These are phyloP conservation scores for Phacellophora camtschatica DNA, from an alignment of 30 jellyfish, hydroid and myxozoan species.

Conservation along the genomic window DNA sequence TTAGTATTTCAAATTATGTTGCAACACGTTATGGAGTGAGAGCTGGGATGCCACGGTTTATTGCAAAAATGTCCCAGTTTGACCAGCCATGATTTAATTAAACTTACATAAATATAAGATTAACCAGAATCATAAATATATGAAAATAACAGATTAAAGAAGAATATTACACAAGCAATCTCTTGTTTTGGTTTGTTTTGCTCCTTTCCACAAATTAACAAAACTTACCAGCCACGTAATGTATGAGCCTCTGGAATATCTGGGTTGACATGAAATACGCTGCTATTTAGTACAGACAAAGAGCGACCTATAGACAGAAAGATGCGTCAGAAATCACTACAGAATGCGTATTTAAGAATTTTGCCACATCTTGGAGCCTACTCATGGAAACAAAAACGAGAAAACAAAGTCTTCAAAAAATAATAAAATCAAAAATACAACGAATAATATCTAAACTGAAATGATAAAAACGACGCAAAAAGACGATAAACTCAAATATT, in stretches of 20 bases:
- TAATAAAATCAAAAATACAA: no score
- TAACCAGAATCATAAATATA: no score
- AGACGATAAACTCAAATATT: no score
- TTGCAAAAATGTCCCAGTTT: constrained; percentile 96
- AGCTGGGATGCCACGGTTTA: constrained; percentile 99
- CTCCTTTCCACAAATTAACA: not conserved
- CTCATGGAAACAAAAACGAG: not conserved
- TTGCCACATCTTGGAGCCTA: not conserved
- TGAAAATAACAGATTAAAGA: no score
- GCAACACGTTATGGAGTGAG: constrained; percentile 96
- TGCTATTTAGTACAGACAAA: constrained; percentile 60
- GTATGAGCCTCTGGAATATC: constrained; percentile 95
- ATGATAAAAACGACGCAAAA: no score
- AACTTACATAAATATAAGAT: no score
- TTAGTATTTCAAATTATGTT: constrained; percentile 85
- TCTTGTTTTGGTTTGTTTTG: not conserved
- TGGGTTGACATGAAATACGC: constrained; percentile 82
- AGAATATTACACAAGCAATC: no score
- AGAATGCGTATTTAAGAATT: no score
- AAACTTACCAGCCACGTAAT: constrained; percentile 93
- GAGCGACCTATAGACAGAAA: constrained; percentile 65
- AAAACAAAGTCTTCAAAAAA: no score
- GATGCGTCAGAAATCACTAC: not conserved
- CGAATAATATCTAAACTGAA: no score
- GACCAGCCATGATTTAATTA: no score